These are phyloP conservation scores for Anastrepha obliqua DNA, from an alignment of 1,140 invertebrate species.

Conservation along the genomic window DNA sequence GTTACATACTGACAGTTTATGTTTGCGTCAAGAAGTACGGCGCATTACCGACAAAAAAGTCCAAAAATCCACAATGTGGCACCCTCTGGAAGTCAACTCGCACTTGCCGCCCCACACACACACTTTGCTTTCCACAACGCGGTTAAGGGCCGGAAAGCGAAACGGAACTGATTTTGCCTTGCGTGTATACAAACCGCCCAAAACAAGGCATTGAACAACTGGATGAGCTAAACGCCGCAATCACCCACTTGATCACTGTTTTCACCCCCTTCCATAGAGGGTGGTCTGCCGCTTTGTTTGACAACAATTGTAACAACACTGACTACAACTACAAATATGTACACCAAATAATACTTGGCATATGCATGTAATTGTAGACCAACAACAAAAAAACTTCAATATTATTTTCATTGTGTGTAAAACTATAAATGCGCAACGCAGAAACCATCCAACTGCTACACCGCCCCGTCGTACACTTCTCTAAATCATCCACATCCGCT, in stretches of 20 bases:
- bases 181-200: conserved; percentile 18
- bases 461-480: background rate
- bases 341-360: conserved; percentile 8
- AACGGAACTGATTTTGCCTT: background rate
- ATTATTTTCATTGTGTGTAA: conserved; percentile 23
- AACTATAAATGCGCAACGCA: background rate
- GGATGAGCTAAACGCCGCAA: background rate
- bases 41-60: background rate
- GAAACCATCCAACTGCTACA: background rate
- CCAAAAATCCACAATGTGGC: background rate
- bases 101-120: background rate
- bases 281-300: background rate
- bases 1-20: background rate
- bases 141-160: background rate
- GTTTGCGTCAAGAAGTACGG: background rate
- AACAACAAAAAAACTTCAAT: background rate
- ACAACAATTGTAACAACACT: conserved; percentile 44
- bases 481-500: background rate
- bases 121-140: background rate
- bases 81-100: background rate
- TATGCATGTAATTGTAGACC: background rate
- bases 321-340: conserved; percentile 11
- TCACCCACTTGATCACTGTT: conserved; percentile 1
- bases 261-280: background rate
- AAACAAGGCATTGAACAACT: background rate